Percentiles rank a stretch among this genome's conserved stretches.
phyloP scores from a whole-genome alignment of 2,797 vertebrate genomes.

The Scolopax bukidnonensis region DNA sequence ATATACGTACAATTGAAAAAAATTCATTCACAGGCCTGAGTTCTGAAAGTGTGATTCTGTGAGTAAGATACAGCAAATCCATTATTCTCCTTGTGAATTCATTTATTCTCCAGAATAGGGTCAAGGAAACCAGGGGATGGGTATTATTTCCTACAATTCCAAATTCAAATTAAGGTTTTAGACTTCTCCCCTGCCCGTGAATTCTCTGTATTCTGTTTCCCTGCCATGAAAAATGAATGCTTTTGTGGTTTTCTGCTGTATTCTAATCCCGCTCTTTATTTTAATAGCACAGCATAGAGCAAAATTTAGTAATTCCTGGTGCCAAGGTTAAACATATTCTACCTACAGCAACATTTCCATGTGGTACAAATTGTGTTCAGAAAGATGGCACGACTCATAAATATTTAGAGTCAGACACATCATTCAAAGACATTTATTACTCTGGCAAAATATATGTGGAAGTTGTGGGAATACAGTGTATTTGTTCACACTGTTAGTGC shows the following conservation, averaged over 20 bases:
- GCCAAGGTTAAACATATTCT: conserved; percentile 56
- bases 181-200: neutral
- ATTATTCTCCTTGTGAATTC: neutral
- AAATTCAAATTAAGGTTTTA: neutral
- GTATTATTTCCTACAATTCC: neutral
- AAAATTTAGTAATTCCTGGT: conserved; percentile 68
- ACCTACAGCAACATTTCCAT: conserved; percentile 54
- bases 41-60: conserved; percentile 80
- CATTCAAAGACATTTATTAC: conserved; percentile 49
- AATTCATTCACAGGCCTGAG: conserved; percentile 82
- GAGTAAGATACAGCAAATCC: conserved; percentile 67
- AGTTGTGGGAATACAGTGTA: neutral
- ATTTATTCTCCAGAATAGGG: neutral
- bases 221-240: neutral
- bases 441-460: conserved; percentile 29
- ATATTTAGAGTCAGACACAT: conserved; percentile 70
- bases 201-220: neutral
- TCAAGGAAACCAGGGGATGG: neutral
- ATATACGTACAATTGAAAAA: conserved; percentile 77
- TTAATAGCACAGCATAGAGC: conserved; percentile 52
- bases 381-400: conserved; percentile 51
- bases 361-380: conserved; percentile 60
- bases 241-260: neutral
- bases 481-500: conserved; percentile 19
- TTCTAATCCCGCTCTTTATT: conserved; percentile 32